Evolutionary conservation across 2,888 invertebrate species (phyloP).

Genomic region (Drosophila acutilabella): DNA sequence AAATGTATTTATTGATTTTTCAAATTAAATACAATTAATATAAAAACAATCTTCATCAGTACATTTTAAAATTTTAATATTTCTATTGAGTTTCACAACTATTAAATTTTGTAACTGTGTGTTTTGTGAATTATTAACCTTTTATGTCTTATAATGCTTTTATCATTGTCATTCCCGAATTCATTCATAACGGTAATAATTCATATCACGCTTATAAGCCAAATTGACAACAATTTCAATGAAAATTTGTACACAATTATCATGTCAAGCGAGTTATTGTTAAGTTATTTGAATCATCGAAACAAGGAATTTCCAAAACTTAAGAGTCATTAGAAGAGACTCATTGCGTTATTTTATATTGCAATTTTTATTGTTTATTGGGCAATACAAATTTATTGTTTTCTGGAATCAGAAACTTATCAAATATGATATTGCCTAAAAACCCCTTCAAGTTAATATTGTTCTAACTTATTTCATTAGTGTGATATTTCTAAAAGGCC

Average conservation of each 20-base stretch:
- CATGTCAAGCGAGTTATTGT: conserved; percentile 4
- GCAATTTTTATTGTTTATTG: conserved; percentile 11
- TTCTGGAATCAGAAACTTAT: conserved; percentile 32
- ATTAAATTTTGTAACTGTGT: background rate
- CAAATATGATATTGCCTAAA: background rate
- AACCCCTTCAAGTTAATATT: background rate
- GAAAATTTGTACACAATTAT: conserved; percentile 6
- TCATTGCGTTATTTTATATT: conserved; percentile 10
- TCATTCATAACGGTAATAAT: conserved; percentile 35
- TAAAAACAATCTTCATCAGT: too few relatives aligned
- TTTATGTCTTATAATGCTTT: conserved; percentile 20
- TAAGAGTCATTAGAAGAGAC: background rate
- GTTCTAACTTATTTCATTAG: background rate
- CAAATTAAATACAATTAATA: background rate
- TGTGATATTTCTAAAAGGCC: background rate
- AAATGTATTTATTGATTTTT: background rate
- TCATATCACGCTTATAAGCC: conserved; percentile 17
- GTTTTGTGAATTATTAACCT: conserved; percentile 12
- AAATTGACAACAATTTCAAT: conserved; percentile 18
- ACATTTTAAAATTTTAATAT: too few relatives aligned
- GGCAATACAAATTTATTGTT: conserved; percentile 16
- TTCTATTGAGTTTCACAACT: background rate
- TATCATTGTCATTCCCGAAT: conserved; percentile 18
- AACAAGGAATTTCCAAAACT: background rate
- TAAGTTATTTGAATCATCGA: conserved; percentile 27